Evolutionary conservation across 2,113 vertebrate species (phyloP), one percentile per base, ranked within the genome.

Genomic region (Alectura lathami): DNA sequence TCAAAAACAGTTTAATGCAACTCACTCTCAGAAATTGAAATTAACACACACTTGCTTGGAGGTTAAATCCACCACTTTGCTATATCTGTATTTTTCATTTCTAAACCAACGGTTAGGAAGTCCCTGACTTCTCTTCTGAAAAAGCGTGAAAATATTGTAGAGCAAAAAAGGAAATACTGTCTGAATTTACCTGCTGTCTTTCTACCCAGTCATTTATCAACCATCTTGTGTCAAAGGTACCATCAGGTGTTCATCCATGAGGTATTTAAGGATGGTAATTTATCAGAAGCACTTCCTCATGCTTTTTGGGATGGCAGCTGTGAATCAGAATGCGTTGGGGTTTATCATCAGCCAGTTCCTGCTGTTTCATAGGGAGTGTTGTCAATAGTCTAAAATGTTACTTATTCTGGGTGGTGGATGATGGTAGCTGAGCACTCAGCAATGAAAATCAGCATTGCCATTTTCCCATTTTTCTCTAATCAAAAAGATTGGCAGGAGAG

Each of bases 1-100:
- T 96, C 86, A 93, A 88, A 85, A 93, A 16, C 16, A 68, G 38
- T 95, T 96, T 87, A 92, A 95, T 54, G 42, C 5, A 3, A 24
- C 70, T 51, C 14, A 50, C 36, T 86, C 66, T 88, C 47, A 90
- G 70, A 83, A 91, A 59, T 1, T 38, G 74, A 80, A 94, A 91
- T 95, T 82, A 96, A 76, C 77, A 89, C 74, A 23, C 48, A 53
- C 36, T 90, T 83, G 69, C 17, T 72, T 8, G 4, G 63, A 86
- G 86, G 81, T 79, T 79, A 88, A 94, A 88, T 36, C 66, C 40
- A 86, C 66, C 10, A 27, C 66, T 88, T 89, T 56, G 5, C 21
- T 67, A 10, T 67, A 50, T 24, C 53, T 48, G 0, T 87, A 63
- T 64, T 91, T 90, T 83, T 92, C 30, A 64, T 77, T 82, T 75